Base-by-base conservation (phyloP, 1,140 invertebrate species). In the Calephelis virginiensis region DNA sequence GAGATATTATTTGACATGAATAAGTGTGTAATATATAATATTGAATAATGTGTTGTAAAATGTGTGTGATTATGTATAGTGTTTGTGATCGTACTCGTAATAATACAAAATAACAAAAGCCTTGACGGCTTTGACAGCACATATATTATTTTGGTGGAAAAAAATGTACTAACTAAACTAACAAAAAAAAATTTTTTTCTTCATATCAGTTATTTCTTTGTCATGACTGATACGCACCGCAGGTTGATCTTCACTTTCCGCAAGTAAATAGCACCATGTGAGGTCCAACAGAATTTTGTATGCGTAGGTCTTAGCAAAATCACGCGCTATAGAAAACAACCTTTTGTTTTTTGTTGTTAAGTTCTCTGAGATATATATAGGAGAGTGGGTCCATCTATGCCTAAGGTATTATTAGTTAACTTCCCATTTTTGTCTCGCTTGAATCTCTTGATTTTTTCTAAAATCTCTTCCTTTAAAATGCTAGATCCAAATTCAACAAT, bases 301-400 rank as follows among this genome's bases (percentile, higher is more conserved):
- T 14, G 28, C 8, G 50, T 50, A 49, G 12, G 59, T 61, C 46
- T 67, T 67, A 37, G 65, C 65, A 67, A 61, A 67, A 46, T 67
- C 65, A 14, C 65, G 59, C 50, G 65, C 46, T 61, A 61, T 48
- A 43, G 65, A 67, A 48, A 67, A 67, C 11, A 67, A 48, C 13
- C 65, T 49, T 60, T 67, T 67, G 13, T 38, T 61, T 40, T 67
- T 67, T 12, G 65, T 17, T n/a, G 65, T 61, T 62, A 67, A 67
- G 43, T 67, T 62, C 49, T 67, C 65, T 48, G 59, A 67, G 48
- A 67, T 28, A 62, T 28, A 67, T 50, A 67, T 67, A 13, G 47
- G 66, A 0, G 66, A 45, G 66, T 46, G 17, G 60, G 47, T 12
- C 60, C 60, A 45, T 49, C 12, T 13, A 67, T 67, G 14, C 50